phyloP scores from a whole-genome alignment of 2,888 invertebrate genomes.

The Epirrita christyi region DNA sequence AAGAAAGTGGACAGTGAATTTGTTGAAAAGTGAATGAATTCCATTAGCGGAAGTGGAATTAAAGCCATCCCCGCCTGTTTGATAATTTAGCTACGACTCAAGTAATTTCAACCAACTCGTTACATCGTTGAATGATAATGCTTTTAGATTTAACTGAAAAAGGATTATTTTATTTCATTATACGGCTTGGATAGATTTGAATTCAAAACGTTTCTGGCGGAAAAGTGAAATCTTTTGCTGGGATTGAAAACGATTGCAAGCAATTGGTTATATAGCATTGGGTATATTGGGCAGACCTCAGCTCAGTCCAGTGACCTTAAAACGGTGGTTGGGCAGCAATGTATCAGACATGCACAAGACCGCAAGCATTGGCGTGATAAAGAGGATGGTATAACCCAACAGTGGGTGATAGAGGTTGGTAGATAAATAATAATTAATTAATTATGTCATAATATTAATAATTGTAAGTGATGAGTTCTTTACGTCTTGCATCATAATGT shows the following conservation, averaged over 20 bases:
- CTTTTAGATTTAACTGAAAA: slow-evolving; percentile 43
- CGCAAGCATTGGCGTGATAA: too few species aligned
- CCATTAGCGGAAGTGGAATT: slow-evolving; percentile 67
- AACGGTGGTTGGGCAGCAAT: too few species aligned
- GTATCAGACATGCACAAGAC: too few species aligned
- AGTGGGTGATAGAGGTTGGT: too few species aligned
- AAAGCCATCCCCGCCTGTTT: slow-evolving; percentile 54
- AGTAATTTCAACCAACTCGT: slow-evolving; percentile 54
- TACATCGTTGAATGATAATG: slow-evolving; percentile 49
- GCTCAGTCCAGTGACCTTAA: too few species aligned
- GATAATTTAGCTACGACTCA: slow-evolving; percentile 55
- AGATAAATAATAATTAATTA: too few species aligned
- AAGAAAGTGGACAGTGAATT: slow-evolving; percentile 63
- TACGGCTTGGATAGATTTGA: slow-evolving; percentile 19
- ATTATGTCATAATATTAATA: too few species aligned
- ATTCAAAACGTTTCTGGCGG: slow-evolving; percentile 21
- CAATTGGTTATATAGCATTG: background rate
- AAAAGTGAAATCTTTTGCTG: slow-evolving; percentile 20
- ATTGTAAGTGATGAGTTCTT: too few species aligned
- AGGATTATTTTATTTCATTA: slow-evolving; percentile 34
- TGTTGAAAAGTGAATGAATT: slow-evolving; percentile 69
- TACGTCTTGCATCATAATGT: too few species aligned
- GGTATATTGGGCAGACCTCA: too few species aligned
- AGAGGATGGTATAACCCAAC: too few species aligned
- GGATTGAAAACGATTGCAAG: slow-evolving; percentile 7